Evolutionary conservation across 2,888 invertebrate species (phyloP).

Genomic region (Graphium colonna): DNA sequence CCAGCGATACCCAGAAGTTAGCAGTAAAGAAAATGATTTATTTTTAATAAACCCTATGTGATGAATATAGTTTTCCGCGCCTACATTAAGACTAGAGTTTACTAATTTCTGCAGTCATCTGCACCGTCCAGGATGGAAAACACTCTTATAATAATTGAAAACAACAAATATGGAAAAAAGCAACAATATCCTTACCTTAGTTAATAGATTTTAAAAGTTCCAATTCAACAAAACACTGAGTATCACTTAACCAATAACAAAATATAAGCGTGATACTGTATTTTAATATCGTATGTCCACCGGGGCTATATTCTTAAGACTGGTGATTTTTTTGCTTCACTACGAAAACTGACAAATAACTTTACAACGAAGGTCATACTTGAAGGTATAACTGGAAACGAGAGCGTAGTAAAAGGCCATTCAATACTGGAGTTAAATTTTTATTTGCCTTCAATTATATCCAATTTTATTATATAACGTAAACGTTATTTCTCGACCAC

Average conservation of each 20-base stretch:
- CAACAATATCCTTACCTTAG: neutral
- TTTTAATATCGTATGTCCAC: conserved; percentile 3
- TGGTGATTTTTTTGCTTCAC: conserved; percentile 9
- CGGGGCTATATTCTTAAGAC: conserved; percentile 5
- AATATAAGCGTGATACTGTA: neutral
- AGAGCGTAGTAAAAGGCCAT: conserved; percentile 18
- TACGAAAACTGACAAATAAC: neutral
- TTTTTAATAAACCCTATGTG: too few relatives aligned
- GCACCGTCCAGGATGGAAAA: too few relatives aligned
- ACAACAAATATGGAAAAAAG: neutral
- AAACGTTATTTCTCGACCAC: neutral
- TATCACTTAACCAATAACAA: neutral
- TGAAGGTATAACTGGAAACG: conserved; percentile 9
- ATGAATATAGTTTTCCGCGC: too few relatives aligned
- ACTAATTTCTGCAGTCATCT: too few relatives aligned
- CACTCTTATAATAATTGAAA: too few relatives aligned
- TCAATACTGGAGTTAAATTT: conserved; percentile 1
- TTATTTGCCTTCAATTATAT: neutral
- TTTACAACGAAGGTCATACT: conserved; percentile 12
- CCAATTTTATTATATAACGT: neutral
- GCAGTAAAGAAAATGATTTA: too few relatives aligned
- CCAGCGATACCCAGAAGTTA: too few relatives aligned
- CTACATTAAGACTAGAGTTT: too few relatives aligned
- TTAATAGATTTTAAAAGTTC: neutral
- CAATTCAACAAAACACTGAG: neutral